These are phyloP conservation scores for Idaea dimidiata DNA, from an alignment of 2,888 invertebrate genomes.

Conservation along the genomic window DNA sequence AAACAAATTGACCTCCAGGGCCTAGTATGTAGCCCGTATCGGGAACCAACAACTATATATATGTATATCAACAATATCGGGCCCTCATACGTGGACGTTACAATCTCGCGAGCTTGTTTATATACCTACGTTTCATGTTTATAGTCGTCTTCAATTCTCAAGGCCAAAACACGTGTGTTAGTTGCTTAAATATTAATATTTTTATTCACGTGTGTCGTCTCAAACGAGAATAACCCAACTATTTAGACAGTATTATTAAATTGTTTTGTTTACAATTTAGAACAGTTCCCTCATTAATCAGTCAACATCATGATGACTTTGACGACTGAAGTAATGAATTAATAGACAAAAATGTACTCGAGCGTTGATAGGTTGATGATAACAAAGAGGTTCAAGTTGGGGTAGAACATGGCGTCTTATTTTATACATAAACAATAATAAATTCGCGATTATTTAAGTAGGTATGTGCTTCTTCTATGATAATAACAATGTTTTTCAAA, in stretches of 20 bases:
- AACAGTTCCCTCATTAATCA: neutral
- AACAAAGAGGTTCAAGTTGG: neutral
- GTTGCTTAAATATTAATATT: neutral
- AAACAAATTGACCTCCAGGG: neutral
- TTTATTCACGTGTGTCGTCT: conserved; percentile 1
- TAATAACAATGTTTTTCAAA: neutral
- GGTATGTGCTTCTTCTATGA: neutral
- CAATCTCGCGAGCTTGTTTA: neutral
- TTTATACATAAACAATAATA: neutral
- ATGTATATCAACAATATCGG: neutral
- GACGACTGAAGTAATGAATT: neutral
- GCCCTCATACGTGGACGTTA: neutral
- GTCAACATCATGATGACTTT: conserved; percentile 1
- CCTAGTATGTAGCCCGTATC: neutral
- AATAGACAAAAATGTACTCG: neutral
- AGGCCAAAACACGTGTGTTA: conserved; percentile 1
- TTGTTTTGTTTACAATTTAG: conserved; percentile 1
- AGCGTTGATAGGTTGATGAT: neutral
- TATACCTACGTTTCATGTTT: neutral
- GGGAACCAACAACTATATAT: neutral
- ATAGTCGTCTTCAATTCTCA: conserved; percentile 1
- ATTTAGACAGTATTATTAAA: neutral
- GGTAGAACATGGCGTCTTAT: neutral
- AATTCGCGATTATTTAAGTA: neutral
- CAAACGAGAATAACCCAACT: neutral